Evolutionary conservation across 1,140 invertebrate genomes (phyloP).

Genomic region (Metopolophium dirhodum): DNA sequence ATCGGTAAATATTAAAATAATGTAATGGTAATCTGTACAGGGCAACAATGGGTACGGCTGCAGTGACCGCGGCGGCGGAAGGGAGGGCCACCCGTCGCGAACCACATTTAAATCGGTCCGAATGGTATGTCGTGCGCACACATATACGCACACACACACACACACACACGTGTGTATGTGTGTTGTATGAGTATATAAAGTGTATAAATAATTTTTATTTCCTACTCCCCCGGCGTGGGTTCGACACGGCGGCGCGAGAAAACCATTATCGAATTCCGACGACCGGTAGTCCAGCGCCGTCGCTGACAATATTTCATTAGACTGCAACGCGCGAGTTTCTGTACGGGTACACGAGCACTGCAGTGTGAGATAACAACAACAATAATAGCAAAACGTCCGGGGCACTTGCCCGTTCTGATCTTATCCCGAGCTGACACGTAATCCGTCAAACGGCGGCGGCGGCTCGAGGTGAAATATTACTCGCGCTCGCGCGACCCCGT

Average conservation of each 20-base stretch:
- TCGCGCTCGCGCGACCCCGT: background rate
- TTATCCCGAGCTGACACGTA: conserved; percentile 44
- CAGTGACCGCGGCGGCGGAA: background rate
- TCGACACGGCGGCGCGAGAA: conserved; percentile 37
- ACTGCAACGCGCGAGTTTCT: background rate
- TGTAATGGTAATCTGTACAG: conserved; percentile 36
- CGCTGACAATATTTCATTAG: conserved; percentile 56
- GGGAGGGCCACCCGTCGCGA: conserved; percentile 47
- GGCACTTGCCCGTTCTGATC: conserved; percentile 23
- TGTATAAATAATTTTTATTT: conserved; percentile 42
- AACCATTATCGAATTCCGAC: conserved; percentile 55
- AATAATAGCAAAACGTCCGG: conserved; percentile 42
- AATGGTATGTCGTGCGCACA: background rate
- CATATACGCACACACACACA: background rate
- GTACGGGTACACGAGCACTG: background rate
- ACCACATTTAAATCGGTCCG: conserved; percentile 40
- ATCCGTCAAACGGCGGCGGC: conserved; percentile 47
- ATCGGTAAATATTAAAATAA: conserved; percentile 51
- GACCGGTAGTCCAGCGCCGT: conserved; percentile 47
- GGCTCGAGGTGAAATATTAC: conserved; percentile 24
- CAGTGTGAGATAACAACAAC: conserved; percentile 30
- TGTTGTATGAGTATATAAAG: background rate
- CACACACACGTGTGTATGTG: no score
- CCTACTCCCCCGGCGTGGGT: conserved; percentile 17
- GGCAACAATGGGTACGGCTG: conserved; percentile 31